A percentile compares a stretch with the other conserved stretches of the same genome.
Evolutionary conservation across 2,888 invertebrate genomes (phyloP).

Genomic region (Gortyna flavago): DNA sequence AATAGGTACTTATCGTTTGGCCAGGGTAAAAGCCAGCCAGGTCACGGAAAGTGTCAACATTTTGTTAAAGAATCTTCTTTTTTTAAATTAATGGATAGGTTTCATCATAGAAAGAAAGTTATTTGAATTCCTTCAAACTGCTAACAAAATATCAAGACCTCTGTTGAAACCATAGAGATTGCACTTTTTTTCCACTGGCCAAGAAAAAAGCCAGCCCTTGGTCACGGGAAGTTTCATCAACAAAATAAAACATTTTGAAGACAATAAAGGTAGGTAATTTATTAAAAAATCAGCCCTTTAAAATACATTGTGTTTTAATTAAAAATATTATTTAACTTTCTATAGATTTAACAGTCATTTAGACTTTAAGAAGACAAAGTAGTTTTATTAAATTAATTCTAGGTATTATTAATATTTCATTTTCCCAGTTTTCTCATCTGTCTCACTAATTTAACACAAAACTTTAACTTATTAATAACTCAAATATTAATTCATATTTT

Average conservation of each 20-base stretch:
- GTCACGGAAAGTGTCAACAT: neutral
- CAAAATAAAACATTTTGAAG: neutral
- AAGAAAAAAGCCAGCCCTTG: too few species aligned
- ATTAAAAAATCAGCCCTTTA: neutral
- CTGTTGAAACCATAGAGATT: too few species aligned
- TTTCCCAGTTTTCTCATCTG: neutral
- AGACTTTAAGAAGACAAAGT: neutral
- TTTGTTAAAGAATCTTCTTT: too few species aligned
- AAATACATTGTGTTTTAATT: neutral
- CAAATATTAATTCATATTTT: slow-evolving; percentile 50
- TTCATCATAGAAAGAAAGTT: too few species aligned
- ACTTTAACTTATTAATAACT: slow-evolving; percentile 23
- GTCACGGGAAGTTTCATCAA: too few species aligned
- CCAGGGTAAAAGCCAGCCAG: too few species aligned
- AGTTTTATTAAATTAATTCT: neutral
- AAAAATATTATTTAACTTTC: neutral
- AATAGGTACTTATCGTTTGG: too few species aligned
- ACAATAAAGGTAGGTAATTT: neutral
- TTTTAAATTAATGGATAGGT: too few species aligned
- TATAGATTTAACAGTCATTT: neutral
- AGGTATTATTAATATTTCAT: neutral
- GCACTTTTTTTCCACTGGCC: too few species aligned
- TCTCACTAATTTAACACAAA: slow-evolving; percentile 4
- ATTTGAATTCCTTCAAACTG: too few species aligned
- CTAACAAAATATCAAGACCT: too few species aligned